These are phyloP conservation scores for Paramisgurnus dabryanus DNA, from an alignment of 2,113 vertebrate species.

Conservation along the genomic window DNA sequence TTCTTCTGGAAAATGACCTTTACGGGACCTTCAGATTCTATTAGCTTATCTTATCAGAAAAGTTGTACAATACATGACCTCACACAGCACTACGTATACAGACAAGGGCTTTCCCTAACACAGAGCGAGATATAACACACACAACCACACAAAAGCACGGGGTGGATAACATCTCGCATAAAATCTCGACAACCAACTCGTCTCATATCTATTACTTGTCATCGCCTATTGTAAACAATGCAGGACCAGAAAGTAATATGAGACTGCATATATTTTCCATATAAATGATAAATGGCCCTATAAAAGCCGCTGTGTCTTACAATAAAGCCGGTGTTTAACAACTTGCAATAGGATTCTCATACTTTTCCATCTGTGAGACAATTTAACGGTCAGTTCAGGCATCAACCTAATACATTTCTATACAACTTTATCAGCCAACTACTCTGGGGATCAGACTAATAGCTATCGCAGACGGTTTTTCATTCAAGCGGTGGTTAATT, in stretches of 20 bases:
- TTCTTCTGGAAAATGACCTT: conserved; percentile 33
- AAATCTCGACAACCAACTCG: conserved; percentile 6
- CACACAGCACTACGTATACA: neutral
- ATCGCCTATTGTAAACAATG: neutral
- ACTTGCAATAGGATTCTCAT: conserved; percentile 11
- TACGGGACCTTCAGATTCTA: conserved; percentile 45
- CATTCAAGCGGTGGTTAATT: neutral
- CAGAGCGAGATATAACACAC: conserved; percentile 12
- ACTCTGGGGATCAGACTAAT: neutral
- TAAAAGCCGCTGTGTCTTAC: neutral
- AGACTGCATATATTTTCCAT: conserved; percentile 7
- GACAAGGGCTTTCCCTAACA: neutral
- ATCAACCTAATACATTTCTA: neutral
- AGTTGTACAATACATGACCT: neutral
- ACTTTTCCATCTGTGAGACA: conserved; percentile 10
- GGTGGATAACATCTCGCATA: conserved; percentile 25
- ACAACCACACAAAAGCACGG: neutral
- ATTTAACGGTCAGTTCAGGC: conserved; percentile 18
- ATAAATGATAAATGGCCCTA: conserved; percentile 26
- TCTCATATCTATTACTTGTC: conserved; percentile 11
- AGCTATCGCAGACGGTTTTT: neutral
- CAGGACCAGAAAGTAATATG: neutral
- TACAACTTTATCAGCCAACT: neutral
- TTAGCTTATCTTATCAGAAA: conserved; percentile 45
- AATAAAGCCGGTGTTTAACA: conserved; percentile 27